Base-by-base conservation (phyloP, 2,797 vertebrate species). In the Austrolebias charrua region DNA sequence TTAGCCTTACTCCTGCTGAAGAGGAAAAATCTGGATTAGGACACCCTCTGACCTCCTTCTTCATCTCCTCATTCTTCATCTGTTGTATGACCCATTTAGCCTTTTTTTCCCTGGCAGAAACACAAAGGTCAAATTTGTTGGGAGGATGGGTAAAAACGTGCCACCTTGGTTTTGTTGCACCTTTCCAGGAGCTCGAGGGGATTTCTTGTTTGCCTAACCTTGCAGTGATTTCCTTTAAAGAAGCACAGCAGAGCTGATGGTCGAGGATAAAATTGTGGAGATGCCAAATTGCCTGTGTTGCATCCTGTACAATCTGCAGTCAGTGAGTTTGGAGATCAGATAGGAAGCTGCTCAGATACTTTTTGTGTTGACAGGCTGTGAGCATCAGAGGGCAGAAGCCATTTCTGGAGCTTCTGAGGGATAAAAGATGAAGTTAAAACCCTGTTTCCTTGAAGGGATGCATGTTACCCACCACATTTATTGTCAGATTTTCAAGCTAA, bases 1-100 rank as follows among this genome's bases (percentile, higher is more conserved):
- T 78, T 73, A 48, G 49, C 46, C 56, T 69, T 31, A 6, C 63
- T 73, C 70, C 45, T 42, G 46, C 57, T 55, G 67, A 76, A 76
- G 69, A 83, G 66, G 72, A 78, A 60, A 77, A 78, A 86, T 85
- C 76, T 76, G 74, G 86, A 86, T 88, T 82, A 81, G 73, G 66
- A 52, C 50, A 0, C 28, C 45, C 33, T 66, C 60, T 81, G 72
- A 81, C 77, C 78, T 80, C 66, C 60, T 35, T 61, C 60, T 35
- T 61, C 59, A 43, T 0, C 28, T 67, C 15, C 40, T 12, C 40
- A 15, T 47, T 4, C 20, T 29, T 19, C 50, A 51, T 58, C 64
- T 60, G 63, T 62, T 55, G 38, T 68, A 61, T 72, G 61, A 76
- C 74, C 83, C 46, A 43, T 56, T 79, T 76, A 69, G 53, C 66